A percentile compares a stretch with the other conserved stretches of the same genome.
phyloP scores from a whole-genome alignment of 2,888 invertebrate genomes.

The Lithosia quadra region DNA sequence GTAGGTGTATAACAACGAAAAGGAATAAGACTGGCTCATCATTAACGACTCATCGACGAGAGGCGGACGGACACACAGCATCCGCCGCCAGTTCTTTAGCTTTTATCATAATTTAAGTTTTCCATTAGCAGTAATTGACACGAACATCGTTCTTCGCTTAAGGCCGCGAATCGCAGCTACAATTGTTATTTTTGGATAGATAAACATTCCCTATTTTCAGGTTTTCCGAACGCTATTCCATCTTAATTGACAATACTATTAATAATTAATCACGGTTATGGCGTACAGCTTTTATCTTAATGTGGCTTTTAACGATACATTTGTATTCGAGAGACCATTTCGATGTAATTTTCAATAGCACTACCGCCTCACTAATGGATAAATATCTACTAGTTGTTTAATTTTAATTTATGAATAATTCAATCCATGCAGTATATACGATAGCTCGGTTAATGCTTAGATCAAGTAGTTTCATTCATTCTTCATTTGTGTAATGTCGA shows the following conservation, averaged over 20 bases:
- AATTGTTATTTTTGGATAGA: slow-evolving; percentile 84
- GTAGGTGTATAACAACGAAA: slow-evolving; percentile 10
- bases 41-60: slow-evolving; percentile 55
- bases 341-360: slow-evolving; percentile 76
- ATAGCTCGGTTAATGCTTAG: slow-evolving; percentile 56
- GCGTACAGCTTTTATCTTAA: slow-evolving; percentile 84
- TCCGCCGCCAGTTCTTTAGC: slow-evolving; percentile 77
- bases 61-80: slow-evolving; percentile 67
- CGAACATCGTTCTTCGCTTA: slow-evolving; percentile 86
- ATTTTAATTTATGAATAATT: slow-evolving; percentile 78
- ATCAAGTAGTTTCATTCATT: slow-evolving; percentile 61
- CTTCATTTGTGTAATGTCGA: slow-evolving; percentile 62
- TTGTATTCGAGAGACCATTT: slow-evolving; percentile 80
- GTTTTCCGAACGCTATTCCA: slow-evolving; percentile 71
- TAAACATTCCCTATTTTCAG: slow-evolving; percentile 83
- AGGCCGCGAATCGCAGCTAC: slow-evolving; percentile 74
- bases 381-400: slow-evolving; percentile 77
- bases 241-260: slow-evolving; percentile 84
- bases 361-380: slow-evolving; percentile 78
- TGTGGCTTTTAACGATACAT: slow-evolving; percentile 81
- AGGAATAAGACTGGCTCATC: slow-evolving; percentile 45
- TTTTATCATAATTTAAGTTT: slow-evolving; percentile 87
- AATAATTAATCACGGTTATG: slow-evolving; percentile 84
- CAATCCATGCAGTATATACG: slow-evolving; percentile 55
- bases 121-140: slow-evolving; percentile 86